These are phyloP conservation scores for Limnephilus rhombicus DNA, from an alignment of 2,888 invertebrate species.

Conservation along the genomic window DNA sequence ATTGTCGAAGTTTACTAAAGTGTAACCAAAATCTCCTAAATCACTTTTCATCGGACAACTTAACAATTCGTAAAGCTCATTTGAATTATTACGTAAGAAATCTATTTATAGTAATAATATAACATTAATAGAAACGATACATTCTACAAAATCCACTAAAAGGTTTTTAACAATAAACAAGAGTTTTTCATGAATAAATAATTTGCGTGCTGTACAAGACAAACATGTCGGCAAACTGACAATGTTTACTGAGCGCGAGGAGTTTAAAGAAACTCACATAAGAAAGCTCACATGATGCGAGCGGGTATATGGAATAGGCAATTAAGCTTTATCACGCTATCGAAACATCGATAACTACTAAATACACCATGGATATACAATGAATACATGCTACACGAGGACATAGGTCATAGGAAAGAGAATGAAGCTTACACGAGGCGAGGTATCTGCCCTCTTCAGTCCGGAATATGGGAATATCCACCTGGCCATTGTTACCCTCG, in stretches of 20 bases:
- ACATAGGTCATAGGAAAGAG: constrained; percentile 18
- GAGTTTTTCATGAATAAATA: not conserved
- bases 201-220: not conserved
- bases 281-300: not conserved
- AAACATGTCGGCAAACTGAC: constrained; percentile 19
- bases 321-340: constrained; percentile 43
- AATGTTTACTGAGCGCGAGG: constrained; percentile 6
- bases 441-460: constrained; percentile 93
- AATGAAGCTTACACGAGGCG: constrained; percentile 85
- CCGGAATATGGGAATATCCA: constrained; percentile 89
- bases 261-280: not conserved
- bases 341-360: constrained; percentile 35
- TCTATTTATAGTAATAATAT: not conserved
- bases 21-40: not conserved
- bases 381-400: not conserved
- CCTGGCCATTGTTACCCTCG: constrained; percentile 75
- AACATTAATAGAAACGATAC: not conserved
- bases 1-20: too few species aligned
- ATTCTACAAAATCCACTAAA: not conserved
- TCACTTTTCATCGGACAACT: not conserved
- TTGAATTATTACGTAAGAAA: not conserved
- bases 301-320: constrained; percentile 17
- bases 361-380: not conserved
- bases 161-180: not conserved
- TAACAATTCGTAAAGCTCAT: not conserved